phyloP scores from a whole-genome alignment of 92 coral and sea anemone species.

The Epizoanthus illoricatus region DNA sequence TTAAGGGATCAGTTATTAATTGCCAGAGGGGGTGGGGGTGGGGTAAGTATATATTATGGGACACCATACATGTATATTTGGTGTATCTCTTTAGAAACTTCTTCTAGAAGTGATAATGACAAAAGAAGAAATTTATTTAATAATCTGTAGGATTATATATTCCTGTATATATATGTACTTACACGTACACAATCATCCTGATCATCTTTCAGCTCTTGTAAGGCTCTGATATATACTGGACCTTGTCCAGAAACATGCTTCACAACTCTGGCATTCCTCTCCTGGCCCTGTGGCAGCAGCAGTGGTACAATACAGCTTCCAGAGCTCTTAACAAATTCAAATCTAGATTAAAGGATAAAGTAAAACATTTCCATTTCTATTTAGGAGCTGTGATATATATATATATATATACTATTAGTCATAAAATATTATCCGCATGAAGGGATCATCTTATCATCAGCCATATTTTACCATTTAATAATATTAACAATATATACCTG shows the following conservation, averaged over 20 bases:
- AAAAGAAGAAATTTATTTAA: not conserved
- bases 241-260: slow-evolving; percentile 47
- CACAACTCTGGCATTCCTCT: slow-evolving; percentile 34
- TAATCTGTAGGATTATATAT: not conserved
- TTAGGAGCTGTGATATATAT: too few relatives aligned
- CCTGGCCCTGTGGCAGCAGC: slow-evolving; percentile 24
- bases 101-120: too few relatives aligned
- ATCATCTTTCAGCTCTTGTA: not conserved
- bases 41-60: too few relatives aligned
- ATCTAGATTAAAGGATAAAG: slow-evolving; percentile 25
- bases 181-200: slow-evolving; percentile 10
- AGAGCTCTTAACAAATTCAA: slow-evolving; percentile 44
- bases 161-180: not conserved
- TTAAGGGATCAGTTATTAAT: too few relatives aligned
- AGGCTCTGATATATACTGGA: slow-evolving; percentile 40
- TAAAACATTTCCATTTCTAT: not conserved
- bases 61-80: too few relatives aligned
- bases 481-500: too few relatives aligned
- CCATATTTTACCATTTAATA: too few relatives aligned
- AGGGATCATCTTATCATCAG: too few relatives aligned
- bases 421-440: too few relatives aligned
- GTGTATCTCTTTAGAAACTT: too few relatives aligned
- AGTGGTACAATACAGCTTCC: slow-evolving; percentile 37
- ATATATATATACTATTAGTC: too few relatives aligned
- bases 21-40: too few relatives aligned